A percentile compares a stretch with the other conserved stretches of the same genome.
Evolutionary conservation across 2,113 vertebrate species (phyloP).

Genomic region (Tragulus kanchil): DNA sequence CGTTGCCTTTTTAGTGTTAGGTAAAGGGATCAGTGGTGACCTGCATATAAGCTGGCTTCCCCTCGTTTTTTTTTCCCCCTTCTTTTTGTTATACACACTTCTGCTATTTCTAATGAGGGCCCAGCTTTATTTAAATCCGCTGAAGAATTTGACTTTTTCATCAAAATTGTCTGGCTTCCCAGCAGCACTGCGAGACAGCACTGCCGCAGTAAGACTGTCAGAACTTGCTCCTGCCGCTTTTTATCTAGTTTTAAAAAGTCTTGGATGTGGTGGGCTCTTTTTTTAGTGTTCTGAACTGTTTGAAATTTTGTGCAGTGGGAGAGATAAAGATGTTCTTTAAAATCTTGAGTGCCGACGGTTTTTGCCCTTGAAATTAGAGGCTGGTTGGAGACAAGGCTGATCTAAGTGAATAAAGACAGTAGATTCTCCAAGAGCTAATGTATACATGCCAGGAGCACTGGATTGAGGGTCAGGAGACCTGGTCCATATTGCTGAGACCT

Average conservation of each 20-base stretch:
- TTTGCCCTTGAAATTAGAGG: neutral
- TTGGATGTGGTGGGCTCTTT: neutral
- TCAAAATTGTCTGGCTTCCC: neutral
- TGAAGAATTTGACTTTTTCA: neutral
- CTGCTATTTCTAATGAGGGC: neutral
- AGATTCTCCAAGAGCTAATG: neutral
- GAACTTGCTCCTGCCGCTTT: conserved; percentile 8
- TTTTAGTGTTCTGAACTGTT: neutral
- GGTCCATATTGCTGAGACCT: neutral
- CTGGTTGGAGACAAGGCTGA: neutral
- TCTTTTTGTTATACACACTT: neutral
- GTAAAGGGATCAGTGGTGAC: neutral
- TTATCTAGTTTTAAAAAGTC: conserved; percentile 37
- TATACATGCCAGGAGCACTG: neutral
- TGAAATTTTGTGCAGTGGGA: neutral
- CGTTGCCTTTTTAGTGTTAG: conserved; percentile 54
- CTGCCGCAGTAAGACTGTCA: neutral
- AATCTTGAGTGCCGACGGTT: neutral
- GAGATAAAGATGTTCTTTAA: conserved; percentile 1
- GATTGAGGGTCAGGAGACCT: neutral
- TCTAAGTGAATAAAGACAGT: neutral
- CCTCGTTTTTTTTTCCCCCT: neutral
- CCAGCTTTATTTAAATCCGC: neutral
- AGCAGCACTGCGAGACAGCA: neutral
- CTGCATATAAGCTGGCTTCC: neutral